Evolutionary conservation across 2,888 invertebrate genomes (phyloP), one percentile per base, ranked within the genome.

Genomic region (Philereme vetulata): DNA sequence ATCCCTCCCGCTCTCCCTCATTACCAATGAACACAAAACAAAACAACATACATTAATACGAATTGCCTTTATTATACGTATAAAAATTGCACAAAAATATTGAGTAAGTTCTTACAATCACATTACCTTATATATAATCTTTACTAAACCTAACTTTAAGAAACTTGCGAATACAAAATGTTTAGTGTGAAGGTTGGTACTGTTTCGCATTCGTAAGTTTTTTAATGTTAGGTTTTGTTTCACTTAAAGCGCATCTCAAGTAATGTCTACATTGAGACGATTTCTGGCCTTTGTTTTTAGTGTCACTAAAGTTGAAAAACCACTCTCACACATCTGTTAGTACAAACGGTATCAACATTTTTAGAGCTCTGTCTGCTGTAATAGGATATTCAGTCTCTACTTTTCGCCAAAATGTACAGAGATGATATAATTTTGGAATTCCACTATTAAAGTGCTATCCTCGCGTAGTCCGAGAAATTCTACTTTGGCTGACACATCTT

Each of bases 281-380:
- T 50, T 50, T 50, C 40, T 48, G 50, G 50, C 38, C 59, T 62
- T n/a, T n/a, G n/a, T n/a, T n/a, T n/a, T n/a, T n/a, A n/a, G 59
- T 65, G 62, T 60, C 21, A 63, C 38, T 11, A 61, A 44, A 58
- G 64, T 63, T 45, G 68, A 64, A 40, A 65, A 64, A 42, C 65
- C 35, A 47, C 34, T 47, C 32, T 32, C n/a, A n/a, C 47, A 47
- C 62, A 67, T 55, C 64, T 67, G 54, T 66, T 66, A 11, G 64
- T 64, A 33, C 67, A 69, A 67, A 64, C 43, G 64, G 62, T 34
- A 65, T 59, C 33, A 66, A 10, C 52, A 66, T 67, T 70, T 66
- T 62, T 60, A 67, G 64, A 66, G 65, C 64, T 67, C 63, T 67
- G 66, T 65, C 36, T n/a, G n/a, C n/a, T n/a, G n/a, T 64, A 53